Conservation (phyloP, 2,113 vertebrate genomes). For the Rhynchomys soricoides region DNA sequence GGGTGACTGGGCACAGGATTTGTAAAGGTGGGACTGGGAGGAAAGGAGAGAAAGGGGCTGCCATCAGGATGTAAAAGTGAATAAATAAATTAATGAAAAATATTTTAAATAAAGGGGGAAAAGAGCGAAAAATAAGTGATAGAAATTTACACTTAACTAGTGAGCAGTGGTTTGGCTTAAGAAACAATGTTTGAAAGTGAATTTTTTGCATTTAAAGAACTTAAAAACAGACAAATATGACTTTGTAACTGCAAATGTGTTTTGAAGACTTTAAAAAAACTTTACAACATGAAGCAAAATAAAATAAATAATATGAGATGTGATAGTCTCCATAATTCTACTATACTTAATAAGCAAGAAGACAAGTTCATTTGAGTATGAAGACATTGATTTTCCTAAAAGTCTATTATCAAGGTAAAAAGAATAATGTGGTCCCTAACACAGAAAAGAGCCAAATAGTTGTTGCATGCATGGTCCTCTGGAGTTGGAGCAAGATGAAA, state of each 20-base stretch:
- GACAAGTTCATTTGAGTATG: slow-evolving; percentile 10
- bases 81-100: too few species aligned
- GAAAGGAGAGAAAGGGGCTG: too few species aligned
- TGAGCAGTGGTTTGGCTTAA: not conserved
- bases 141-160: slow-evolving; percentile 33
- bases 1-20: too few species aligned
- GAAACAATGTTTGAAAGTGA: slow-evolving; percentile 8
- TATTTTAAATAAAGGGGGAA: too few species aligned
- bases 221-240: not conserved
- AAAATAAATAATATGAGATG: not conserved
- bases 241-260: slow-evolving; percentile 46
- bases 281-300: slow-evolving; percentile 3
- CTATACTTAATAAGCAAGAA: not conserved
- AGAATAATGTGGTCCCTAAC: not conserved
- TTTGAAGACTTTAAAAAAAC: not conserved
- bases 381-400: slow-evolving; percentile 2
- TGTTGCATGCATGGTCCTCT: not conserved
- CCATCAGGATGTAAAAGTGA: too few species aligned
- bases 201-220: slow-evolving; percentile 45
- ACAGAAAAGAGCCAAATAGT: slow-evolving; percentile 49
- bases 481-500: slow-evolving; percentile 46
- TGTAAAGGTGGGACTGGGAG: too few species aligned
- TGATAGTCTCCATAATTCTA: not conserved
- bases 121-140: not conserved
- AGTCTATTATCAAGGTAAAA: slow-evolving; percentile 1